phyloP scores from a whole-genome alignment of 2,113 vertebrate genomes.

The Leptocoma aspasia region DNA sequence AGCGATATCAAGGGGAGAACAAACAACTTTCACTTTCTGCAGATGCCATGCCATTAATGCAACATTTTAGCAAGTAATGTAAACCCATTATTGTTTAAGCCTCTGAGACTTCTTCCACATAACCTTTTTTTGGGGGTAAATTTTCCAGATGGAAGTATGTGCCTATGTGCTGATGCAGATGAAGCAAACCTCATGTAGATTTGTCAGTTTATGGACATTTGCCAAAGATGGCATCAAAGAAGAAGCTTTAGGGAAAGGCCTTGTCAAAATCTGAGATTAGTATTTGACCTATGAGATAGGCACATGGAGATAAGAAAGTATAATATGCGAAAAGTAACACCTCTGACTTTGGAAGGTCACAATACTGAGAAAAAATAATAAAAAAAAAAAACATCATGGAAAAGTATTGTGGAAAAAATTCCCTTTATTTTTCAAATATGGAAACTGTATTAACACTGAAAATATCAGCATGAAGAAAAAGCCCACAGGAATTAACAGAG shows the following conservation, averaged over 20 bases:
- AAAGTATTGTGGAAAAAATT: conserved; percentile 47
- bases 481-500: not conserved
- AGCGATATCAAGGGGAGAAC: not conserved
- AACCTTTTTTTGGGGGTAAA: not conserved
- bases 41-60: not conserved
- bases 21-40: not conserved
- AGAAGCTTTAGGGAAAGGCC: not conserved
- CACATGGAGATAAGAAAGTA: not conserved
- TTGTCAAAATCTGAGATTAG: not conserved
- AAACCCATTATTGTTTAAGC: not conserved
- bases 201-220: not conserved
- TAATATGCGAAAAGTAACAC: not conserved
- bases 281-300: not conserved
- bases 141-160: not conserved
- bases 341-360: not conserved
- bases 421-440: conserved; percentile 58
- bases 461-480: conserved; percentile 12
- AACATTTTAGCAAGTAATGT: not conserved
- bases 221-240: not conserved
- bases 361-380: not conserved
- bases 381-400: not conserved
- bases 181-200: not conserved
- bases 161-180: not conserved
- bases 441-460: conserved; percentile 6
- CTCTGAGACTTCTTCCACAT: not conserved